Conservation (phyloP, 2,113 vertebrate genomes). For the Camelus bactrianus region DNA sequence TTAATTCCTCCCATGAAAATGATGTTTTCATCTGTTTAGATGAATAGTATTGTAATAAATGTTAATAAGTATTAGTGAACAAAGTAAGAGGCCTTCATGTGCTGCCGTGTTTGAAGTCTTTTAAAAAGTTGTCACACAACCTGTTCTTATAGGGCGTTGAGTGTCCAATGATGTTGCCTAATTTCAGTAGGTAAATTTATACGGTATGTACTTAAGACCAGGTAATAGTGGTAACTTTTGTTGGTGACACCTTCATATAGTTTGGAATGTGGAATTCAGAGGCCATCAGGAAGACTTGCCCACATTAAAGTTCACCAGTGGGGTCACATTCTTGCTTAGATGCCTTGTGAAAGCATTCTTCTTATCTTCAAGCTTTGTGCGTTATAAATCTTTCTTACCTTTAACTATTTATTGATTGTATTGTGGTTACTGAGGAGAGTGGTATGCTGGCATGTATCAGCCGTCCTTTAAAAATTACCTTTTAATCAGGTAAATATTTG, state of each 20-base stretch:
- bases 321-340: not conserved
- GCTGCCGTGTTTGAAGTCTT: constrained; percentile 38
- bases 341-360: not conserved
- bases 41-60: not conserved
- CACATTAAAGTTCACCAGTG: not conserved
- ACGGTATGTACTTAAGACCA: not conserved
- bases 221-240: constrained; percentile 18
- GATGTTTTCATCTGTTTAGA: constrained; percentile 11
- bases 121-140: constrained; percentile 45
- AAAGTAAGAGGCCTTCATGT: not conserved
- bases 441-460: not conserved
- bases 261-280: constrained; percentile 30
- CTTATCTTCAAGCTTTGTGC: not conserved
- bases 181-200: not conserved
- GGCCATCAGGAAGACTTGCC: not conserved
- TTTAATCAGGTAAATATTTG: constrained; percentile 37
- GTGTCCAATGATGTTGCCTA: not conserved
- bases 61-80: not conserved
- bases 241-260: not conserved
- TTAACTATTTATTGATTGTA: not conserved
- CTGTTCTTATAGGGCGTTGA: not conserved
- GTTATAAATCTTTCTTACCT: constrained; percentile 26
- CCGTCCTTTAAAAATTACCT: not conserved
- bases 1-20: not conserved
- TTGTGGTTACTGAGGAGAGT: not conserved